Evolutionary conservation across 2,888 invertebrate genomes (phyloP), one percentile per base, ranked within the genome.

Genomic region (Eurytoma californica): DNA sequence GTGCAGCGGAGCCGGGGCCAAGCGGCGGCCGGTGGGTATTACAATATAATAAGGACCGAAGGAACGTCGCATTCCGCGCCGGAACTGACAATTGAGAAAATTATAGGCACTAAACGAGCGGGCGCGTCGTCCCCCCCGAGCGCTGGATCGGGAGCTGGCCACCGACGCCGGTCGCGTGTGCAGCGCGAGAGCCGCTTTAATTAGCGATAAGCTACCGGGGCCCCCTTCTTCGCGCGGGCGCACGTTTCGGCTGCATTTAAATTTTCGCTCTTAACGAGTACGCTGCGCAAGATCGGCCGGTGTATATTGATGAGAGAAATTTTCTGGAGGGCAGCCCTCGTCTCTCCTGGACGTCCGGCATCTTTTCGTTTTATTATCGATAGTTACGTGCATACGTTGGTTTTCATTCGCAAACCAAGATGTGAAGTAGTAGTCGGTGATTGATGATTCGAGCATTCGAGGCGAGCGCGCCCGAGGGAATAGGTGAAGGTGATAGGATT

Each of bases 141-240:
- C 9, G 18, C 28, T 12, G 20, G 53, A 72, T 61, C 53, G 53
- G 57, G 20, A 58, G 24, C 60, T 39, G n/a, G 20, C 13, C 18
- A 12, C n/a, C 18, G 18, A 7, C n/a, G 55, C 13, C n/a, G 57
- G 7, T 70, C 20, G 74, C 74, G 72, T 51, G 60, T 24, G 24
- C 20, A n/a, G 57, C 28, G n/a, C n/a, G 18, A 16, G 60, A 60
- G 67, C 53, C 65, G 79, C 74, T 74, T 74, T 79, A 79, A 79
- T 79, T 79, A 74, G 57, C 74, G 79, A 70, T 74, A 79, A 73
- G 79, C 74, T 74, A 79, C 70, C 79, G 67, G 39, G 39, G n/a
- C n/a, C 63, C n/a, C 28, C 30, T n/a, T 39, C 63, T 63, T n/a
- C 39, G 63, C 30, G 39, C 53, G 14, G 14, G 49, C 14, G 49